Base-by-base conservation (phyloP, 2,113 vertebrate species). In the Cryptotis parvus region DNA sequence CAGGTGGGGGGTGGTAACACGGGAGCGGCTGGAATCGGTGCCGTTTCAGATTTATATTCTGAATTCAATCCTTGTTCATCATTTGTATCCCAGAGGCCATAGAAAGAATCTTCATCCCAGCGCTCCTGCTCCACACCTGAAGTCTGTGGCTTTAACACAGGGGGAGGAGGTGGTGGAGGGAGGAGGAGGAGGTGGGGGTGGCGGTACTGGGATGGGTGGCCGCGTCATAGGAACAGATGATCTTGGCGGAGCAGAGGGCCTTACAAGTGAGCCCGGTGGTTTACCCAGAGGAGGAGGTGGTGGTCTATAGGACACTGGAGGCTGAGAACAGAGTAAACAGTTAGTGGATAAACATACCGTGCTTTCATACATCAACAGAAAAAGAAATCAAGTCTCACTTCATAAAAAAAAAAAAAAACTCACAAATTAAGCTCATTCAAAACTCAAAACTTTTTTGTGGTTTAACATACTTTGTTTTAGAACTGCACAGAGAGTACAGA, bases 31-130 rank as follows among this genome's bases (percentile, higher is more conserved):
- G 97, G 95, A 93, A 97, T 92, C 43, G 97, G 39, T 91, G 92
- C 80, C 88, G 83, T 65, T 84, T 98, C 98, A 69, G 97, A 90
- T 66, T 97, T 97, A 15, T 97, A 98, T 94, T 98, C 97, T 89
- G 96, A 96, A 94, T 97, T 98, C 74, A 97, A 93, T 96, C 97
- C 97, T 98, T 98, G 98, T 84, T 98, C 98, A 95, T 98, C 98
- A 96, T 97, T 98, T 94, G 97, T 98, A 96, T 99, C 98, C 98
- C 98, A 99, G 49, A 98, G 97, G 11, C 98, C 98, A n/a, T 98
- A 98, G 96, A 98, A 98, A 95, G 98, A 98, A 96, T 98, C 98
- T 93, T 98, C 98, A 89, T 98, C 98, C 98, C 98, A 98, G 93
- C 97, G 98, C 81, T 98, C 98, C 89, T 98, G 97, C 94, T 97